phyloP scores from a whole-genome alignment of 1,140 invertebrate genomes.

The Listronotus bonariensis region DNA sequence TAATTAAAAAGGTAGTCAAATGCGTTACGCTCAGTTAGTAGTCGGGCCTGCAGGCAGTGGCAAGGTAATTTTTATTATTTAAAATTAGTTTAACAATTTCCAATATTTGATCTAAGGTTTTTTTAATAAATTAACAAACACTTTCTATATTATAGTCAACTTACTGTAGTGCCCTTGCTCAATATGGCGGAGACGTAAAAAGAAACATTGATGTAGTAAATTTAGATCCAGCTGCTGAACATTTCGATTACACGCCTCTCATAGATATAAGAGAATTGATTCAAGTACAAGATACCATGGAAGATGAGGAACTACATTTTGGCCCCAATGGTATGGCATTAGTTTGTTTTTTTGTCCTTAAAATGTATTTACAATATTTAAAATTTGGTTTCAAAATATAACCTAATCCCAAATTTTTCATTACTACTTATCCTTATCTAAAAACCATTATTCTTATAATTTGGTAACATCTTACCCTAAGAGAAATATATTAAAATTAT shows the following conservation, averaged over 20 bases:
- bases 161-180: conserved; percentile 89
- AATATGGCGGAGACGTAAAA: conserved; percentile 76
- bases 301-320: conserved; percentile 91
- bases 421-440: too few relatives aligned
- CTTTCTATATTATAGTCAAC: conserved; percentile 88
- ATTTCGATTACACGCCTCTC: conserved; percentile 88
- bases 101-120: neutral
- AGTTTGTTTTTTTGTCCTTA: too few relatives aligned
- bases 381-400: too few relatives aligned
- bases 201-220: conserved; percentile 88
- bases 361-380: too few relatives aligned
- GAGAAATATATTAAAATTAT: too few relatives aligned
- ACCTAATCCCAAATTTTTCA: too few relatives aligned
- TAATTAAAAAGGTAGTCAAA: conserved; percentile 55
- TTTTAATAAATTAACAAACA: neutral
- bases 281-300: conserved; percentile 94
- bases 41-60: conserved; percentile 96
- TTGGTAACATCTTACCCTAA: too few relatives aligned
- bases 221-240: conserved; percentile 96
- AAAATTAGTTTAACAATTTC: neutral
- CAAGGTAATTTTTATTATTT: conserved; percentile 81
- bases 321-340: conserved; percentile 90
- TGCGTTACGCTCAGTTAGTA: conserved; percentile 93
- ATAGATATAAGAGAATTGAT: conserved; percentile 94
- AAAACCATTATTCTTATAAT: too few relatives aligned